These are phyloP conservation scores for Oreortyx pictus DNA, from an alignment of 2,797 vertebrate species.

Conservation along the genomic window DNA sequence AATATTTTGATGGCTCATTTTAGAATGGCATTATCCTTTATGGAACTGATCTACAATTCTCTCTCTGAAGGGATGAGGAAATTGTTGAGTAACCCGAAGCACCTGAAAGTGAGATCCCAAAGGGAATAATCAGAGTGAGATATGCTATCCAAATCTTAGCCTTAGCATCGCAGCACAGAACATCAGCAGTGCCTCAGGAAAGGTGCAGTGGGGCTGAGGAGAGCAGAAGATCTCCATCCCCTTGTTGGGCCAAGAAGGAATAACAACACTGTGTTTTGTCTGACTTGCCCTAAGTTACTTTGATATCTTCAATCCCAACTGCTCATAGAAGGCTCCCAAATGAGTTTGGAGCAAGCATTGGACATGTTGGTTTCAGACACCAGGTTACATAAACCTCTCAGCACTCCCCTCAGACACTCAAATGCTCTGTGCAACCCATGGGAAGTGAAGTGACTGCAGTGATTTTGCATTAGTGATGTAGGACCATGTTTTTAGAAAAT, in stretches of 20 bases:
- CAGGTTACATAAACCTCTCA: not conserved
- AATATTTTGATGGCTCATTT: not conserved
- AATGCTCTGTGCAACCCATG: not conserved
- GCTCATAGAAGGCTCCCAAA: rapidly evolving
- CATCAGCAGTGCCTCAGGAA: not conserved
- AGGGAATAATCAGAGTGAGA: not conserved
- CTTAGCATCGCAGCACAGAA: not conserved
- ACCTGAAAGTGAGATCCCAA: not conserved
- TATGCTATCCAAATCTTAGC: not conserved
- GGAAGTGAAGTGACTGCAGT: rapidly evolving
- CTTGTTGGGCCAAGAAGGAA: not conserved
- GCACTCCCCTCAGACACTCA: not conserved
- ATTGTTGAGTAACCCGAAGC: not conserved
- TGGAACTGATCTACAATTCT: not conserved
- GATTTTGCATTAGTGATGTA: not conserved
- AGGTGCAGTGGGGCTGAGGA: not conserved
- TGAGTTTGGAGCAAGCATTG: not conserved
- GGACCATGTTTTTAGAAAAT: not conserved
- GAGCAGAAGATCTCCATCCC: not conserved
- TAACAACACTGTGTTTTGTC: not conserved
- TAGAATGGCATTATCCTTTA: rapidly evolving
- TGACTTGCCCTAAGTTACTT: rapidly evolving
- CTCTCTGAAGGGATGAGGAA: not conserved
- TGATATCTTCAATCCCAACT: too few species aligned
- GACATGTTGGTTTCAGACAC: not conserved